Percentiles rank a stretch among this genome's conserved stretches.
phyloP scores from a whole-genome alignment of 2,797 vertebrate species.

The Sebastes matsubarae region DNA sequence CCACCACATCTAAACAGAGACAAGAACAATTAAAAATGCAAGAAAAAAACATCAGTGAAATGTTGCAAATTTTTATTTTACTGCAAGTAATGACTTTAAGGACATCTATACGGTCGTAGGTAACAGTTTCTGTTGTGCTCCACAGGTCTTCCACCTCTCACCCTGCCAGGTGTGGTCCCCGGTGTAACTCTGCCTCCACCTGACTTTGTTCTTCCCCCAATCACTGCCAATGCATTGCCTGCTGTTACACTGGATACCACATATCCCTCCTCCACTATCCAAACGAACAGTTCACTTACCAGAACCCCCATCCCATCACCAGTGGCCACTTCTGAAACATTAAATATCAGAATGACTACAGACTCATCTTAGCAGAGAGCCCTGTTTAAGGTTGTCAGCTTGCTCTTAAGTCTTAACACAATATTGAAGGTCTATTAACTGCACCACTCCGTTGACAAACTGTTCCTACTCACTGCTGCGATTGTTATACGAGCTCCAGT shows the following conservation, averaged over 20 bases:
- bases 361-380: conserved; percentile 84
- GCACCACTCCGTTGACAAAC: conserved; percentile 7
- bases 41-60: not conserved
- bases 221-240: conserved; percentile 43
- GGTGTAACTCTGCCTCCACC: conserved; percentile 73
- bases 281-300: conserved; percentile 70
- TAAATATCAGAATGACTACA: conserved; percentile 76
- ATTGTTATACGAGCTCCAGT: not conserved
- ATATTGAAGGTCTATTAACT: not conserved
- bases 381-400: not conserved
- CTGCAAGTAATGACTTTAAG: not conserved
- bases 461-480: not conserved
- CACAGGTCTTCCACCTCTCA: conserved; percentile 82
- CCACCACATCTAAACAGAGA: not conserved
- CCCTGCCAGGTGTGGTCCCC: conserved; percentile 81
- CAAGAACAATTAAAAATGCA: not conserved
- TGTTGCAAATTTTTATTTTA: not conserved
- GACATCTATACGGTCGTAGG: not conserved
- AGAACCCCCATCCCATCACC: conserved; percentile 55
- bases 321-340: conserved; percentile 67
- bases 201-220: conserved; percentile 69
- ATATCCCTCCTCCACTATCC: conserved; percentile 26
- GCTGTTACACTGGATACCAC: conserved; percentile 67
- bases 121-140: not conserved
- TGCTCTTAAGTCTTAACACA: conserved; percentile 7